Percentiles rank a stretch among this genome's conserved stretches.
phyloP scores from a whole-genome alignment of 2,113 vertebrate genomes.

The Ageneiosus marmoratus region DNA sequence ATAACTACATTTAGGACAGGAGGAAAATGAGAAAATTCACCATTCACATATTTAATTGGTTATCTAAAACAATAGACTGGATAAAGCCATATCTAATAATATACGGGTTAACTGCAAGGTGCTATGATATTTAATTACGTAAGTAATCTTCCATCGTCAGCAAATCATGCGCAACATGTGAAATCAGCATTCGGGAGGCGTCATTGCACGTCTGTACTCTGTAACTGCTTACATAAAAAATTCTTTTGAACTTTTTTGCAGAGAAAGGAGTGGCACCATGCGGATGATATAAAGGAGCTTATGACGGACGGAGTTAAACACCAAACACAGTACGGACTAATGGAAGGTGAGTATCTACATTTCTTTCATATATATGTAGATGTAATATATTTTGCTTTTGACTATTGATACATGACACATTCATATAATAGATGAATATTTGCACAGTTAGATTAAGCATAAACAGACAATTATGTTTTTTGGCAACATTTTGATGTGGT shows the following conservation, averaged over 20 bases:
- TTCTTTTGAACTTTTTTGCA: not conserved
- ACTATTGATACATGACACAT: not conserved
- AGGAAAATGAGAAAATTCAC: not conserved
- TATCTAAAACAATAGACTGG: not conserved
- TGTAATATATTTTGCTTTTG: conserved; percentile 1
- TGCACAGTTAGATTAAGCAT: not conserved
- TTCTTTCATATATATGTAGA: not conserved
- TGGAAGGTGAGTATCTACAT: conserved; percentile 65
- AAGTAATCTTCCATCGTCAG: no score
- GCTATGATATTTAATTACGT: not conserved
- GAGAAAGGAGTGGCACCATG: conserved; percentile 9
- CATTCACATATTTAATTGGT: not conserved
- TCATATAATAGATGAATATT: not conserved
- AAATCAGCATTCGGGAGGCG: not conserved
- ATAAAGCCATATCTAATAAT: not conserved
- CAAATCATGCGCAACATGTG: not conserved
- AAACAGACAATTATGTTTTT: not conserved
- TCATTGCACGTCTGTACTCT: not conserved
- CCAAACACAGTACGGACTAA: conserved; percentile 32
- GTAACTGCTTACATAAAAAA: not conserved
- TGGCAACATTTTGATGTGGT: not conserved
- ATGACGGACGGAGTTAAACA: not conserved
- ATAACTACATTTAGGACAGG: not conserved
- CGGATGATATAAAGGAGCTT: not conserved
- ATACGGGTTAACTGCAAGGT: not conserved